Percentiles rank a stretch among this genome's conserved stretches.
phyloP scores from a whole-genome alignment of 2,797 vertebrate species.

The Falco biarmicus region DNA sequence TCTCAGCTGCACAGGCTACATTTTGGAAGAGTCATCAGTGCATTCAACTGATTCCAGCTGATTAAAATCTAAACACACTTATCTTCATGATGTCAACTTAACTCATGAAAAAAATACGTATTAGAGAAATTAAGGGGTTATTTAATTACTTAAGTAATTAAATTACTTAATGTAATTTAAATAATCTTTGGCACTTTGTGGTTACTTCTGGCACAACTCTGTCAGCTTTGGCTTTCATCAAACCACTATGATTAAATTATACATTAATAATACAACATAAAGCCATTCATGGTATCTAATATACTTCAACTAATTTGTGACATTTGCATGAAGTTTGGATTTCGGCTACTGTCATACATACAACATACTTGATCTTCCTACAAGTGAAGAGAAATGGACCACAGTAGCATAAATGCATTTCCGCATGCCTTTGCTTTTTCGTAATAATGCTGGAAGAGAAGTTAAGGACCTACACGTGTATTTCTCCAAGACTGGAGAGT shows the following conservation, averaged over 20 bases:
- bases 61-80: not conserved
- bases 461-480: not conserved
- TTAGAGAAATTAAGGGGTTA: not conserved
- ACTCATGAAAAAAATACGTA: not conserved
- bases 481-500: not conserved
- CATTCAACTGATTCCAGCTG: not conserved
- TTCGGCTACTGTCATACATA: not conserved
- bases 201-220: conserved; percentile 7
- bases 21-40: not conserved
- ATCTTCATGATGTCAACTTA: not conserved
- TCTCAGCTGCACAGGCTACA: not conserved
- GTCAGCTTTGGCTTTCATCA: conserved; percentile 5
- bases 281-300: not conserved
- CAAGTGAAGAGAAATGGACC: not conserved
- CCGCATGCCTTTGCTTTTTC: not conserved
- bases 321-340: not conserved
- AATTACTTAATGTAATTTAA: not conserved
- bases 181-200: not conserved
- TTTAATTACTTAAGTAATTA: no score
- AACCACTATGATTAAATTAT: conserved; percentile 7
- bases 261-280: not conserved
- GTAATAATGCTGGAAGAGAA: not conserved
- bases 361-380: fast-evolving
- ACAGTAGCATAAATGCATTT: not conserved
- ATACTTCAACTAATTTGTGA: not conserved